Conservation (phyloP, 2,113 vertebrate species). For the Psittacara wagleri region DNA sequence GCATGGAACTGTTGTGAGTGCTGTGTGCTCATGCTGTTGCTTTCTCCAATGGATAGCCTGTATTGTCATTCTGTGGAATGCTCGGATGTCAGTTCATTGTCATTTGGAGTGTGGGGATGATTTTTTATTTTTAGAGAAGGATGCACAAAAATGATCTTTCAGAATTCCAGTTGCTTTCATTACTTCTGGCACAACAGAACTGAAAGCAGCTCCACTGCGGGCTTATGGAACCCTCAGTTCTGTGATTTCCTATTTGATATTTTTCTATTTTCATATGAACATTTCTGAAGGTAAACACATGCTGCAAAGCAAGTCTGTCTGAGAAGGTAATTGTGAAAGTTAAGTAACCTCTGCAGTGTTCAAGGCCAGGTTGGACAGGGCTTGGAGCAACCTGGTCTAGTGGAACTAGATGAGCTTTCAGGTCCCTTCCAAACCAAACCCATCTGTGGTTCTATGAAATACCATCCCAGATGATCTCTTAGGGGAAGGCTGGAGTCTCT, state of each 20-base stretch:
- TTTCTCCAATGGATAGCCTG: neutral
- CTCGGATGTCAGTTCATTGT: neutral
- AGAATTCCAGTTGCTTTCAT: neutral
- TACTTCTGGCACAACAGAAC: neutral
- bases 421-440: neutral
- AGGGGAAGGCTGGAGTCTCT: neutral
- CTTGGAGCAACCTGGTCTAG: neutral
- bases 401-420: neutral
- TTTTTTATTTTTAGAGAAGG: neutral
- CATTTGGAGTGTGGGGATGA: neutral
- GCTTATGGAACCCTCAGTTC: neutral
- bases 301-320: neutral
- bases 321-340: neutral
- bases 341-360: neutral
- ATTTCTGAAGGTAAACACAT: neutral
- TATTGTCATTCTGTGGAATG: neutral
- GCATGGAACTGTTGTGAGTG: accelerated
- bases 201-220: neutral
- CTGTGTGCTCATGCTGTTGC: neutral
- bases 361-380: neutral
- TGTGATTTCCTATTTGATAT: neutral
- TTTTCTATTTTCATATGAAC: neutral
- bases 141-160: neutral
- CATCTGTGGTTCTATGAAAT: neutral
- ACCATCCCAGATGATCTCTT: neutral